phyloP scores from a whole-genome alignment of 2,888 invertebrate species.

The Meteorus cinctellus region DNA sequence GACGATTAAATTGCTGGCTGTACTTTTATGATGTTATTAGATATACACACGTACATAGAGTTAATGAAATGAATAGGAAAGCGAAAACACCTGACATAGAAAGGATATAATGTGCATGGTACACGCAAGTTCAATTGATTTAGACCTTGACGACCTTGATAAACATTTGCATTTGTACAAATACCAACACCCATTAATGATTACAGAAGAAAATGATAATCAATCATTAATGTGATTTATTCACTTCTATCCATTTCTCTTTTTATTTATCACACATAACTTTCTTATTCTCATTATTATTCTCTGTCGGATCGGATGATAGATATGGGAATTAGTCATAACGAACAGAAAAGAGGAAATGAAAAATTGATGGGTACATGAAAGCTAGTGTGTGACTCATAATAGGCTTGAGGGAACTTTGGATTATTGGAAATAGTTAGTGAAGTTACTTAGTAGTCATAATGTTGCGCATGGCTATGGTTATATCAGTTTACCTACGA shows the following conservation, averaged over 20 bases:
- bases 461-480: not conserved
- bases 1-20: not conserved
- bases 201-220: not conserved
- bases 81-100: not conserved
- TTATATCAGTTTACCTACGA: no score
- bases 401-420: not conserved
- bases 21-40: not conserved
- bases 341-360: not conserved
- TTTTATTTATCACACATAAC: no score
- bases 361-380: not conserved
- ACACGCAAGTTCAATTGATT: conserved; percentile 31
- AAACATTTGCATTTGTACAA: not conserved
- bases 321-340: not conserved
- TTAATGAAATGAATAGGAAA: not conserved
- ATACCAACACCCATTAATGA: not conserved
- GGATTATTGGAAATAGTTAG: not conserved
- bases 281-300: not conserved
- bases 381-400: not conserved
- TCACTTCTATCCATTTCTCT: no score
- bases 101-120: not conserved
- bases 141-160: conserved; percentile 34
- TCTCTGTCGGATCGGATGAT: no score
- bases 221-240: no score
- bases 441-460: not conserved
- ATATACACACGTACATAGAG: not conserved